phyloP scores from a whole-genome alignment of 2,113 vertebrate genomes.

The Hemiprocne comata region DNA sequence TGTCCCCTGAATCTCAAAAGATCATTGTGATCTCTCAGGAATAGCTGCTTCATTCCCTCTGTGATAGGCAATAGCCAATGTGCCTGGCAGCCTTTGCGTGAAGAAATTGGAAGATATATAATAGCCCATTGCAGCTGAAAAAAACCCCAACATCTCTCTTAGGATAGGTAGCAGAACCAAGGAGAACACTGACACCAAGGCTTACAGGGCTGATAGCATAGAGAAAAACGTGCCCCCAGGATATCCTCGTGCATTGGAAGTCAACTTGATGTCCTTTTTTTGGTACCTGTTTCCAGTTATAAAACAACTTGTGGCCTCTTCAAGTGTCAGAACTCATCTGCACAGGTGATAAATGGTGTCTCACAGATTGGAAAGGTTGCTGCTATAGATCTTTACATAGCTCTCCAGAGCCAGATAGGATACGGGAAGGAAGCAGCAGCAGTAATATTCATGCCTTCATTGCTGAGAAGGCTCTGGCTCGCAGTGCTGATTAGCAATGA shows the following conservation, averaged over 20 bases:
- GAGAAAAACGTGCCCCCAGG: background rate
- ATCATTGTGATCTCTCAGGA: background rate
- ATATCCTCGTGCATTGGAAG: background rate
- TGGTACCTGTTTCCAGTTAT: background rate
- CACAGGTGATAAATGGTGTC: background rate
- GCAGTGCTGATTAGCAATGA: background rate
- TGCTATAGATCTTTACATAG: background rate
- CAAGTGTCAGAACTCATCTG: background rate
- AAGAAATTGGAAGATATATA: background rate
- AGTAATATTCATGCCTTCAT: background rate
- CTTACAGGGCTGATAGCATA: background rate
- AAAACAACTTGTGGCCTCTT: conserved; percentile 3
- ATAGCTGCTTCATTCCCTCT: background rate
- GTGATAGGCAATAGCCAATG: background rate
- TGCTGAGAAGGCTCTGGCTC: background rate
- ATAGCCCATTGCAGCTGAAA: background rate
- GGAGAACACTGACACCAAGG: background rate
- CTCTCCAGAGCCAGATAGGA: conserved; percentile 2
- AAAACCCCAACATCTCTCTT: background rate
- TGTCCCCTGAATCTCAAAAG: background rate
- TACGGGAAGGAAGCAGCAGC: background rate
- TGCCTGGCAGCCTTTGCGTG: background rate
- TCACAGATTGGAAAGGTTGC: background rate
- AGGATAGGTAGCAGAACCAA: background rate
- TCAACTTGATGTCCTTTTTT: background rate